A percentile compares a stretch with the other conserved stretches of the same genome.
These are phyloP conservation scores for Platorchestia sp. DNA, from an alignment of 1,140 invertebrate species.

Conservation along the genomic window DNA sequence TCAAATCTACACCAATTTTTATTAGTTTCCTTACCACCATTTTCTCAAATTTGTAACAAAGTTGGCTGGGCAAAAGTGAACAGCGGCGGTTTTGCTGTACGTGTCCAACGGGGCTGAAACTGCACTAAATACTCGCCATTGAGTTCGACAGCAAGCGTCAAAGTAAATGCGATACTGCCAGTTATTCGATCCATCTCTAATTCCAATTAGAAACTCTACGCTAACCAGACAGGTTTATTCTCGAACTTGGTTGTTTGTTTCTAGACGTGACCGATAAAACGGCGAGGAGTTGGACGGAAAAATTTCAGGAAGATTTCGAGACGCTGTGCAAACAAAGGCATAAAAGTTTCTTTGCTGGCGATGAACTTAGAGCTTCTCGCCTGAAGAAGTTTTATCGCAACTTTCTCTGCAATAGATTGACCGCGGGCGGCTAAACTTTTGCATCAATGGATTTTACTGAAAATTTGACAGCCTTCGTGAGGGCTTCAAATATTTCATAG, in stretches of 20 bases:
- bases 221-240: neutral
- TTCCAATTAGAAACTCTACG: neutral
- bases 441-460: neutral
- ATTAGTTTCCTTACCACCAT: neutral
- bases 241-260: neutral
- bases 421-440: neutral
- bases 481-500: neutral
- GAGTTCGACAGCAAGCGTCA: neutral
- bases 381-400: neutral
- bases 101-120: neutral
- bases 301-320: neutral
- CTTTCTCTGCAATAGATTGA: neutral
- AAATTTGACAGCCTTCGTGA: neutral
- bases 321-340: neutral
- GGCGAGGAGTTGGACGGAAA: neutral
- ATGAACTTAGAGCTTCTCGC: neutral
- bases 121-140: neutral
- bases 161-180: neutral
- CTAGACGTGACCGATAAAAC: neutral
- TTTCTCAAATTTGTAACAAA: neutral
- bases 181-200: neutral
- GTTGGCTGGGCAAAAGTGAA: neutral
- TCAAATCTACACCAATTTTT: neutral
- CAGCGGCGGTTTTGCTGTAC: neutral
- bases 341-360: neutral